A percentile compares a stretch with the other conserved stretches of the same genome.
phyloP scores from a whole-genome alignment of 2,113 vertebrate species.

The Synodontis membranacea region DNA sequence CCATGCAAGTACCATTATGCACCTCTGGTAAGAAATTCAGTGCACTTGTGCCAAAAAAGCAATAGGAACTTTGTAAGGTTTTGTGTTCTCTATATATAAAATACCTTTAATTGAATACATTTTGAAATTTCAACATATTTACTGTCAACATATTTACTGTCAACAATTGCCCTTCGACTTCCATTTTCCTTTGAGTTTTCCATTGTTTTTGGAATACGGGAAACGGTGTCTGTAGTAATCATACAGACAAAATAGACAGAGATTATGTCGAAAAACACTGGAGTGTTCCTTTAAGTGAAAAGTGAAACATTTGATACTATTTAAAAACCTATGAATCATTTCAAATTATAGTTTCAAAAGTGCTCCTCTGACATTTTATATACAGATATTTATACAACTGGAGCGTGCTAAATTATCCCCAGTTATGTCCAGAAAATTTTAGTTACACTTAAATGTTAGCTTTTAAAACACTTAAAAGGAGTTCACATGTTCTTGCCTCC shows the following conservation, averaged over 20 bases:
- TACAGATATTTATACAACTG: too few relatives aligned
- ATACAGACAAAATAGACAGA: neutral
- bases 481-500: too few relatives aligned
- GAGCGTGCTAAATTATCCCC: too few relatives aligned
- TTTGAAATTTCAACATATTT: neutral
- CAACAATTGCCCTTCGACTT: neutral
- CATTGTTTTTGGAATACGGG: neutral
- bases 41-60: too few relatives aligned
- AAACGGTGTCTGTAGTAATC: neutral
- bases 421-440: neutral
- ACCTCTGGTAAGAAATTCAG: too few relatives aligned
- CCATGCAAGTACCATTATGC: too few relatives aligned
- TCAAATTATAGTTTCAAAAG: neutral
- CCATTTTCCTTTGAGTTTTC: neutral
- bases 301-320: neutral
- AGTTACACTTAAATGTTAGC: neutral
- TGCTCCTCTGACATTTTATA: neutral
- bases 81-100: too few relatives aligned
- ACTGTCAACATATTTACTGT: neutral
- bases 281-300: neutral
- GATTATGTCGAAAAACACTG: neutral
- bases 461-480: too few relatives aligned
- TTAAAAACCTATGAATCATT: neutral
- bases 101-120: neutral
- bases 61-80: too few relatives aligned